A percentile compares a stretch with the other conserved stretches of the same genome.
Conservation (phyloP, 2,113 vertebrate genomes). For the Galemys pyrenaicus region DNA sequence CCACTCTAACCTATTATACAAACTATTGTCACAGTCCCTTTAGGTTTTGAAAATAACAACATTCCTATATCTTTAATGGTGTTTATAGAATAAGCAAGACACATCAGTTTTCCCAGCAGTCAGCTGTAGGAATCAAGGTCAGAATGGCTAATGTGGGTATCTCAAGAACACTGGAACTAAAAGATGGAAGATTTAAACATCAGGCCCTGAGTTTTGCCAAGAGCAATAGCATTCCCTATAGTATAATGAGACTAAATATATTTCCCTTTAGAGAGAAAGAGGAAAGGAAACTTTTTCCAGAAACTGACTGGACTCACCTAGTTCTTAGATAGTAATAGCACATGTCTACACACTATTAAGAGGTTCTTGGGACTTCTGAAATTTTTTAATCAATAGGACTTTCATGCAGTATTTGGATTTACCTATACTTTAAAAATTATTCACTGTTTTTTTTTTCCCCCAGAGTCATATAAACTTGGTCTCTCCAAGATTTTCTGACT, state of each 20-base stretch:
- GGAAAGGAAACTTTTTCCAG: not conserved
- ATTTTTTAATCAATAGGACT: not conserved
- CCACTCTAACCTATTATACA: not conserved
- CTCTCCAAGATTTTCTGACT: not conserved
- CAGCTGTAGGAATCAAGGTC: not conserved
- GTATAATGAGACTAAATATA: not conserved
- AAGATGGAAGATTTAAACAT: fast-evolving
- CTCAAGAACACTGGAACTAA: not conserved
- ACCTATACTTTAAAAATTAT: not conserved
- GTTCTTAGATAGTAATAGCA: not conserved
- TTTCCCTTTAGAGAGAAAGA: not conserved
- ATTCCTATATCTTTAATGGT: not conserved
- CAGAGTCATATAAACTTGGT: not conserved
- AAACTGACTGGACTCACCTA: not conserved
- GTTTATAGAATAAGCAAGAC: not conserved
- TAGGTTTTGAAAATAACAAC: not conserved
- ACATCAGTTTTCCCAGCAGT: not conserved
- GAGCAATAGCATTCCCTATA: not conserved
- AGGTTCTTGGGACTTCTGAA: not conserved
- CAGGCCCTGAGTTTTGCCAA: not conserved
- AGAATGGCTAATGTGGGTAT: fast-evolving
- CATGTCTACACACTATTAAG: not conserved
- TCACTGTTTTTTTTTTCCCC: not conserved
- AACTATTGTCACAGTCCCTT: not conserved
- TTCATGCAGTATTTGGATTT: not conserved